Conservation (phyloP, 2,888 invertebrate genomes). For the Adelognathus sp. region DNA sequence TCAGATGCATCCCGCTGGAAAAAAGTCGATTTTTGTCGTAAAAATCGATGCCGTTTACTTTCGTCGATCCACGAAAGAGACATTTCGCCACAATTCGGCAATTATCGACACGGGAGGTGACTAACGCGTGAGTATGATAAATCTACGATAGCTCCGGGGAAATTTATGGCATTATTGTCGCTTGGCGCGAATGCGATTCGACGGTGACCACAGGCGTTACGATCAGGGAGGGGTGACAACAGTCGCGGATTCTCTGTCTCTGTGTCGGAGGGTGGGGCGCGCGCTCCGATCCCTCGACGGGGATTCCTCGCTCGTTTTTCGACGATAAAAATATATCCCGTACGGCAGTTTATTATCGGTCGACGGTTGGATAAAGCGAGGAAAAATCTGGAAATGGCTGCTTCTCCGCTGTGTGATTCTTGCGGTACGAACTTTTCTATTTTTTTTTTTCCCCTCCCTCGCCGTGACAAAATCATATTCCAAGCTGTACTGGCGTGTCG, state of each 20-base stretch:
- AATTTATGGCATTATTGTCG: constrained; percentile 45
- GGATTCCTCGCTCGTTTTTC: constrained; percentile 19
- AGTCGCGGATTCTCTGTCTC: constrained; percentile 34
- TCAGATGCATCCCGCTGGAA: background rate
- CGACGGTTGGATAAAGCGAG: background rate
- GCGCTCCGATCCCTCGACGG: constrained; percentile 39
- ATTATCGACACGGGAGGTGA: constrained; percentile 65
- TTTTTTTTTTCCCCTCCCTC: constrained; percentile 25
- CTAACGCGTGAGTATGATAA: constrained; percentile 78
- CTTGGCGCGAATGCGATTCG: constrained; percentile 74
- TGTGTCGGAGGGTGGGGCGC: constrained; percentile 59
- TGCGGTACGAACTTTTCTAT: constrained; percentile 18
- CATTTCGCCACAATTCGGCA: constrained; percentile 68
- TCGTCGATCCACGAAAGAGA: constrained; percentile 22
- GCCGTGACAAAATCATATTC: constrained; percentile 39
- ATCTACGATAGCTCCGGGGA: constrained; percentile 65
- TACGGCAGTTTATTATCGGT: constrained; percentile 36
- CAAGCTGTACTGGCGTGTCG: background rate
- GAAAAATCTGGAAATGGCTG: constrained; percentile 48
- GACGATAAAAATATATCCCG: constrained; percentile 51
- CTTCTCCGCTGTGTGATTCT: background rate
- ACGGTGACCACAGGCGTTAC: constrained; percentile 28
- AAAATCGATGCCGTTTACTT: too few relatives aligned
- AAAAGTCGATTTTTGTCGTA: background rate
- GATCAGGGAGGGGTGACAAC: background rate